These are phyloP conservation scores for Trypoxylus dichotomus DNA, from an alignment of 1,140 invertebrate genomes.

Conservation along the genomic window DNA sequence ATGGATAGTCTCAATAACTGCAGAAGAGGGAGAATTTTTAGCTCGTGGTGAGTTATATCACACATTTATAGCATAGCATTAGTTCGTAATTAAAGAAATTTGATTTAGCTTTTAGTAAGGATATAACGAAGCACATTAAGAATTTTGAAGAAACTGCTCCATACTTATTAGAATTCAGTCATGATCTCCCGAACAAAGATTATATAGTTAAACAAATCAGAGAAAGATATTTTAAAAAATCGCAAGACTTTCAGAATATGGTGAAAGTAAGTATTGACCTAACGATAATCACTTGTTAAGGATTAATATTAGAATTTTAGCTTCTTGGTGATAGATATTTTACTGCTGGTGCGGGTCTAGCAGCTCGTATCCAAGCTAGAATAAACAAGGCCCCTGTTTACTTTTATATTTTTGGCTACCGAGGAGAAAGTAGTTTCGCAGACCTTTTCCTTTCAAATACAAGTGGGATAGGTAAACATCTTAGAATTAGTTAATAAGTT, in stretches of 20 bases:
- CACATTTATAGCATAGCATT: too few relatives aligned
- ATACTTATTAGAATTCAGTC: neutral
- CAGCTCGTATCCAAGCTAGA: constrained; percentile 7
- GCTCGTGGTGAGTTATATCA: constrained; percentile 12
- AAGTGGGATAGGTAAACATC: too few relatives aligned
- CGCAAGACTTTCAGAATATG: neutral
- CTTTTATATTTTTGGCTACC: neutral
- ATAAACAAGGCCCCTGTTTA: constrained; percentile 12
- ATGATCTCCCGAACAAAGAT: neutral
- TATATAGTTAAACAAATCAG: neutral
- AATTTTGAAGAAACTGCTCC: neutral
- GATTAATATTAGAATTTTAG: neutral
- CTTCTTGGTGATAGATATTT: constrained; percentile 25
- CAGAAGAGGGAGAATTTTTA: constrained; percentile 28
- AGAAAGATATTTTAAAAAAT: neutral
- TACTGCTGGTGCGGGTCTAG: neutral
- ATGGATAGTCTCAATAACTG: constrained; percentile 27
- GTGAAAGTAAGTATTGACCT: neutral
- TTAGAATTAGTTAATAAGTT: neutral
- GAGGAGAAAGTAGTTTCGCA: neutral
- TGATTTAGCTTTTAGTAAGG: constrained; percentile 41
- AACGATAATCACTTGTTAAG: neutral
- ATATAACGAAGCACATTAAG: constrained; percentile 28
- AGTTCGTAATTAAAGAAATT: too few relatives aligned
- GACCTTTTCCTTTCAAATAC: too few relatives aligned